Evolutionary conservation across 2,797 vertebrate genomes (phyloP), one percentile per base, ranked within the genome.

Genomic region (Alosa sapidissima): DNA sequence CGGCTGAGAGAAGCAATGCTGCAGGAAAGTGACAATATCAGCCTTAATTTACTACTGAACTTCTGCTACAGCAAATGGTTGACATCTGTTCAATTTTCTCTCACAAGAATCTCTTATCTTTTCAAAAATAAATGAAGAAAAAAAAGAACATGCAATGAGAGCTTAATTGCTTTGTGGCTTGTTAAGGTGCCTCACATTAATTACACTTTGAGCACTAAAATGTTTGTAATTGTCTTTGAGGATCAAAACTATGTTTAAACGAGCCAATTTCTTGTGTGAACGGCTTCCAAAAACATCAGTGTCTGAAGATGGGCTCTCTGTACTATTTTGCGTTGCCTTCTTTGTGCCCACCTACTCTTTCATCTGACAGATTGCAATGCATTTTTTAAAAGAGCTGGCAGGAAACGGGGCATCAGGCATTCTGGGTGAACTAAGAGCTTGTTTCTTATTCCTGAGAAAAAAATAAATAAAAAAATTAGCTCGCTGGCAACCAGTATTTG

Each of bases 291-390:
- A 78, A 78, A 78, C 72, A 78, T 47, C 72, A 0, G 14, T 47
- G 16, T 78, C 36, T 78, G 41, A 47, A 78, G 72, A 47, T 47
- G 28, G 36, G 72, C 41, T 47, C 72, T 78, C 36, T 72, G 68
- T 72, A 72, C 9, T 65, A 16, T 85, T 49, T 16, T 13, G 52
- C 65, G 16, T 52, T 75, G 85, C 16, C 5, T 41, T 78, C 16
- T 7, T 21, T 78, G 19, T 78, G 72, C 72, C 72, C 41, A 21
- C 81, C 55, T 82, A 78, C 5, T 41, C 81, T 58, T 28, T 84
- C 49, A 81, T 87, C 33, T 84, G 47, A 84, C 28, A 85, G 82
- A 86, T 58, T 72, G 82, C 52, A 60, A 54, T 49, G 84, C 36
- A 85, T 86, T 85, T 86, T 82, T 82, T 41, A 83, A 82, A 75